Evolutionary conservation across 1,140 invertebrate species (phyloP).

Genomic region (Anthonomus grandis): DNA sequence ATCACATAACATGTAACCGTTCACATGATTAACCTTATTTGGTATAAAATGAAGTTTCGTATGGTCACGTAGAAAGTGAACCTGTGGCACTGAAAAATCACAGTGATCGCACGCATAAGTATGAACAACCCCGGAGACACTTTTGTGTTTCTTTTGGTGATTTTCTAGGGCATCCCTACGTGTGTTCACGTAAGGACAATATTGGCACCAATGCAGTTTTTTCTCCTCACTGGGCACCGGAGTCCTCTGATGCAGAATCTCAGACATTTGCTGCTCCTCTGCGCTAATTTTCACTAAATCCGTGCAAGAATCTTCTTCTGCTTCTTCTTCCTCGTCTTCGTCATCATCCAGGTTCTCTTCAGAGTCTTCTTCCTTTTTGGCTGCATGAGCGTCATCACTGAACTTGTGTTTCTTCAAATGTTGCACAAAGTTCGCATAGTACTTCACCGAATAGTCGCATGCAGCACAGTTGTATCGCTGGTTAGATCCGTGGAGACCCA

Average conservation of each 20-base stretch:
- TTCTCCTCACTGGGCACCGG: conserved; percentile 51
- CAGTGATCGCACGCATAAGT: conserved; percentile 75
- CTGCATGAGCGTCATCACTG: conserved; percentile 63
- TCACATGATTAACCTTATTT: conserved; percentile 57
- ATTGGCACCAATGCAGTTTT: conserved; percentile 59
- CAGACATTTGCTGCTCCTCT: conserved; percentile 55
- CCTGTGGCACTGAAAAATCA: conserved; percentile 75
- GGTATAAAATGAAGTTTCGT: conserved; percentile 70
- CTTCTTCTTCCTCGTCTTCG: conserved; percentile 36
- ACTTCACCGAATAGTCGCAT: conserved; percentile 87
- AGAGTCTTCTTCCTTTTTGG: conserved; percentile 46
- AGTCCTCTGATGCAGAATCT: conserved; percentile 42
- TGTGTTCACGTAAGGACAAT: conserved; percentile 74
- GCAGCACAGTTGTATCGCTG: conserved; percentile 79
- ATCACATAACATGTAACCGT: conserved; percentile 59
- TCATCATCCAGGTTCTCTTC: conserved; percentile 49
- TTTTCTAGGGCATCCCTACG: conserved; percentile 70
- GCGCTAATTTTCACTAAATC: conserved; percentile 44
- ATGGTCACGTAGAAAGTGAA: conserved; percentile 75
- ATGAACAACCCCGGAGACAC: conserved; percentile 54
- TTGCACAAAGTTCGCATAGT: conserved; percentile 78
- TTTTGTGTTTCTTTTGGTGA: conserved; percentile 71
- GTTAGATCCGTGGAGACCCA: conserved; percentile 78
- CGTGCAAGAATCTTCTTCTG: conserved; percentile 1
- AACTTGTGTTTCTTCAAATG: conserved; percentile 74